Evolutionary conservation across 2,113 vertebrate genomes (phyloP), one percentile per base, ranked within the genome.

Genomic region (Microcebus griseorufus): DNA sequence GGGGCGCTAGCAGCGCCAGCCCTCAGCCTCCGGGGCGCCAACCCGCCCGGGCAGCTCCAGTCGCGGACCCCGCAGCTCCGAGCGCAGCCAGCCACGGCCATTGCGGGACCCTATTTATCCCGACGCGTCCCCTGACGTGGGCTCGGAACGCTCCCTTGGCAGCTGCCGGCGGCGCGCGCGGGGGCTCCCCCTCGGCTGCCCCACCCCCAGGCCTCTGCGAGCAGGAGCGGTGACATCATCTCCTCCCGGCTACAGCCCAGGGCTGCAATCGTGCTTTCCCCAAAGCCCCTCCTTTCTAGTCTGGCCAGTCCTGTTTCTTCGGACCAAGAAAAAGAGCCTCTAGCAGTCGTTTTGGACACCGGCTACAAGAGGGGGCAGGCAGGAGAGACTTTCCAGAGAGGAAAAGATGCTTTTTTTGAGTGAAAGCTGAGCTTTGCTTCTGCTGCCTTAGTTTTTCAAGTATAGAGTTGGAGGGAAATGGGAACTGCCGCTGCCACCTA

Each of bases 221-320:
- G 93, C 97, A 80, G 97, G 84, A 96, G 91, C 69, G 84, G 94
- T 98, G 98, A 99, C 98, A 98, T 98, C 98, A 98, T 96, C 98
- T 97, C 96, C 97, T 94, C 97, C 92, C 58, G 51, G 53, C 93
- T 80, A 91, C 96, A 98, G 95, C 98, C 98, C 96, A 90, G 94
- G 90, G 94, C 96, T 94, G 97, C 90, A 97, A 94, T 95, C 93
- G 82, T 97, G 93, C 94, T 84, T 96, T 97, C 91, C 81, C 83
- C 76, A 83, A 83, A 94, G 84, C 34, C 87, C 65, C 83, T 97
- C 95, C 76, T 95, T 96, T 91, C 85, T 79, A 62, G 81, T 94
- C 83, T 78, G 93, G 81, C 90, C 67, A 55, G 95, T 90, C 85
- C 42, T 90, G 92, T 80, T 60, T 27, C 90, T 97, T 95, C 80